phyloP scores from a whole-genome alignment of 92 coral and sea anemone species.

The Diadumene lineata region DNA sequence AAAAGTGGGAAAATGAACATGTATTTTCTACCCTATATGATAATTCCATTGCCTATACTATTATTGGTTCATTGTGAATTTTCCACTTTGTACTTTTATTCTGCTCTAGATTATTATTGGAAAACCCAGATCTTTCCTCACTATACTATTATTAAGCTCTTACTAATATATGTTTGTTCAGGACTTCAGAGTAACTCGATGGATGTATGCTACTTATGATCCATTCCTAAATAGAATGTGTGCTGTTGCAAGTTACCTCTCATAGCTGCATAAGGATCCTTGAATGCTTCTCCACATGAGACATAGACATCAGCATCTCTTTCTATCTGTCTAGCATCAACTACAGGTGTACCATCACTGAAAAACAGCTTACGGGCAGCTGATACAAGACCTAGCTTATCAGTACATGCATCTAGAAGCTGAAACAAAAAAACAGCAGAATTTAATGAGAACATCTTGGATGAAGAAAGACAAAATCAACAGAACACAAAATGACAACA shows the following conservation, averaged over 20 bases:
- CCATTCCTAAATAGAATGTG: not conserved
- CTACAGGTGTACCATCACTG: constrained; percentile 75
- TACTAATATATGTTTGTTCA: no score
- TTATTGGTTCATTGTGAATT: no score
- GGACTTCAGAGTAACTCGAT: no score
- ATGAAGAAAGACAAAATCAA: not conserved
- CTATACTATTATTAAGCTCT: no score
- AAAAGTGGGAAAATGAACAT: no score
- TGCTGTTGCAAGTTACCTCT: constrained; percentile 45
- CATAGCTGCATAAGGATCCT: constrained; percentile 79
- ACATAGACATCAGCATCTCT: constrained; percentile 83
- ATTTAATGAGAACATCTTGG: no score
- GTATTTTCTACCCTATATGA: no score
- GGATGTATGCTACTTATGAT: no score
- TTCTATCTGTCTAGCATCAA: constrained; percentile 65
- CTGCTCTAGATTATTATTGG: no score
- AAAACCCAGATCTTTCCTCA: no score
- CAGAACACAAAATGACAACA: not conserved
- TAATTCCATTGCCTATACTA: no score
- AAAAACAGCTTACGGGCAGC: constrained; percentile 91
- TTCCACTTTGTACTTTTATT: no score
- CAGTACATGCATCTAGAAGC: constrained; percentile 86
- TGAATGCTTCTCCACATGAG: constrained; percentile 93
- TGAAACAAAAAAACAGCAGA: constrained; percentile 4
- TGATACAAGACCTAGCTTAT: constrained; percentile 84